Evolutionary conservation across 2,113 vertebrate species (phyloP).

Genomic region (Meriones unguiculatus): DNA sequence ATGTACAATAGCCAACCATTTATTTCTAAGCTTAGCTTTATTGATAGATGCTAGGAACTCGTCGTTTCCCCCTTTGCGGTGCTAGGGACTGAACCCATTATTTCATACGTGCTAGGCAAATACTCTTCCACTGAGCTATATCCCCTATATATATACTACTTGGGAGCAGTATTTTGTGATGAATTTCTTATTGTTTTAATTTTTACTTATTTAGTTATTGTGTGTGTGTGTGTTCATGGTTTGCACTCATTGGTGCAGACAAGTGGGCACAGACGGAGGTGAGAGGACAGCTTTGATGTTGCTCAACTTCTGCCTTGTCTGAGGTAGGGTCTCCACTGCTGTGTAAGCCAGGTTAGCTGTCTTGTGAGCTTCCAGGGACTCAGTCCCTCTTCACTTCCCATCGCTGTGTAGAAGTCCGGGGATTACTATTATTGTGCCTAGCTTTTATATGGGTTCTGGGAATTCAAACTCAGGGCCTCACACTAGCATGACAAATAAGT

Average conservation of each 20-base stretch:
- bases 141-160: too few relatives aligned
- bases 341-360: neutral
- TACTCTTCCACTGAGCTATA: neutral
- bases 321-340: neutral
- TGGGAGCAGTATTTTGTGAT: slow-evolving; percentile 18
- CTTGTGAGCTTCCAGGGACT: neutral
- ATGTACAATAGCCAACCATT: neutral
- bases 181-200: neutral
- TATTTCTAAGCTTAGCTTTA: slow-evolving; percentile 18
- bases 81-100: neutral
- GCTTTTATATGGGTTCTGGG: neutral
- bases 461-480: neutral
- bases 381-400: too few relatives aligned
- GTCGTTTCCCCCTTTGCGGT: neutral
- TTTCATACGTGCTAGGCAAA: neutral
- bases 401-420: neutral
- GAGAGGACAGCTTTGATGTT: neutral
- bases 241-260: neutral
- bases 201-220: neutral
- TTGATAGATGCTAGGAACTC: neutral
- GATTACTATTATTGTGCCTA: neutral
- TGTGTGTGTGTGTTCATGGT: neutral
- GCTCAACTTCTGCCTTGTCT: neutral
- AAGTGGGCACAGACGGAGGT: neutral
- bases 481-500: neutral